Evolutionary conservation across 2,888 invertebrate species (phyloP).

Genomic region (Erynnis tages): DNA sequence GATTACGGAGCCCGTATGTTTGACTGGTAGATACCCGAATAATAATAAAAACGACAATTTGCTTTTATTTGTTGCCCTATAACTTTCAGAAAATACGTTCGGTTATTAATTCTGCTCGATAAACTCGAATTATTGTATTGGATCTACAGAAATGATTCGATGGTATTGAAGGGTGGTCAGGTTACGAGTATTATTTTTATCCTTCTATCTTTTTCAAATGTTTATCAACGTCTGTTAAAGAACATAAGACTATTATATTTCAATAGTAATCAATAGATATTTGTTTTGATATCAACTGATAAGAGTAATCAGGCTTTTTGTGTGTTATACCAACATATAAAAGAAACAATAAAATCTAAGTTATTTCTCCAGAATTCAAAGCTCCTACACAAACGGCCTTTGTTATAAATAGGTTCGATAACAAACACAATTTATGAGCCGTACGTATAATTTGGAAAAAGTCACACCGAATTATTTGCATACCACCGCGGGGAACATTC

Average conservation of each 20-base stretch:
- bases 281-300: too few species aligned
- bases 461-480: constrained; percentile 71
- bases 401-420: neutral
- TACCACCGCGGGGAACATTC: constrained; percentile 55
- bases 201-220: too few species aligned
- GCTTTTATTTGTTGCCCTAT: constrained; percentile 68
- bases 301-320: too few species aligned
- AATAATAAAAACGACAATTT: constrained; percentile 72
- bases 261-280: too few species aligned
- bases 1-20: constrained; percentile 68
- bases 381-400: neutral
- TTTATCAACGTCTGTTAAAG: too few species aligned
- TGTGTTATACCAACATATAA: too few species aligned
- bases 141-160: constrained; percentile 30
- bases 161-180: constrained; percentile 31
- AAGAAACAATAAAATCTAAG: neutral
- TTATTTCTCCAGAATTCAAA: neutral
- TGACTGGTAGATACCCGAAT: constrained; percentile 57
- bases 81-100: constrained; percentile 63
- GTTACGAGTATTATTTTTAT: constrained; percentile 27
- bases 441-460: constrained; percentile 36
- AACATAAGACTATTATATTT: too few species aligned
- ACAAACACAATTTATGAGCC: constrained; percentile 4
- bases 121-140: constrained; percentile 55
- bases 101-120: constrained; percentile 75